phyloP scores from a whole-genome alignment of 1,140 invertebrate species.

The Cyphomyrmex costatus region DNA sequence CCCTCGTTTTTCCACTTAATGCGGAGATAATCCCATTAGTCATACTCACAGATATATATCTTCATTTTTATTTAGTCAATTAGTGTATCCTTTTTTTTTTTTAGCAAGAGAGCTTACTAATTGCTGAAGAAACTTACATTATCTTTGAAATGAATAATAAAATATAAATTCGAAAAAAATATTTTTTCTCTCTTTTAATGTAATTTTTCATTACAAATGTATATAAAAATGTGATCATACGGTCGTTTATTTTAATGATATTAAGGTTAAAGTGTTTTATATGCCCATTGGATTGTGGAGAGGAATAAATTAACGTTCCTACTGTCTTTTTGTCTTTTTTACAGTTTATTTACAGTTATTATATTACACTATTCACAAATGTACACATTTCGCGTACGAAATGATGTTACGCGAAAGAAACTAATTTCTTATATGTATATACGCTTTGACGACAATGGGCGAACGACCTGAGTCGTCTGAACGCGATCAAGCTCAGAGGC shows the following conservation, averaged over 20 bases:
- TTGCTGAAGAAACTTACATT: not conserved
- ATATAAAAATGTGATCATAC: not conserved
- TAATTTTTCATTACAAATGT: not conserved
- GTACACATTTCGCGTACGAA: no score
- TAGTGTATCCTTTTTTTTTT: not conserved
- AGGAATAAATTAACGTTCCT: no score
- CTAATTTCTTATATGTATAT: no score
- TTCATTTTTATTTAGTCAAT: constrained; percentile 12
- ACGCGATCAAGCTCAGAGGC: no score
- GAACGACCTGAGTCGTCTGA: no score
- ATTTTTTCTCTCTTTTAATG: not conserved
- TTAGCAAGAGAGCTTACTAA: not conserved
- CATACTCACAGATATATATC: not conserved
- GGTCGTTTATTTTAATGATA: not conserved
- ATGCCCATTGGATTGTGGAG: no score
- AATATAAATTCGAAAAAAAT: not conserved
- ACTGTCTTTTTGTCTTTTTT: no score
- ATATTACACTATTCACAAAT: no score
- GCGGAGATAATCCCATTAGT: constrained; percentile 37
- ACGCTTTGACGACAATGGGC: no score
- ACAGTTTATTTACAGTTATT: no score
- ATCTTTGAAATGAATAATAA: not conserved
- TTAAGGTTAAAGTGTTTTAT: not conserved
- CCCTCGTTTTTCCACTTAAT: constrained; percentile 27
- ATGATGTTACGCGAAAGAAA: no score